Evolutionary conservation across 64 coral and sea anemone species (phyloP).

Genomic region (Platygyra sinensis): DNA sequence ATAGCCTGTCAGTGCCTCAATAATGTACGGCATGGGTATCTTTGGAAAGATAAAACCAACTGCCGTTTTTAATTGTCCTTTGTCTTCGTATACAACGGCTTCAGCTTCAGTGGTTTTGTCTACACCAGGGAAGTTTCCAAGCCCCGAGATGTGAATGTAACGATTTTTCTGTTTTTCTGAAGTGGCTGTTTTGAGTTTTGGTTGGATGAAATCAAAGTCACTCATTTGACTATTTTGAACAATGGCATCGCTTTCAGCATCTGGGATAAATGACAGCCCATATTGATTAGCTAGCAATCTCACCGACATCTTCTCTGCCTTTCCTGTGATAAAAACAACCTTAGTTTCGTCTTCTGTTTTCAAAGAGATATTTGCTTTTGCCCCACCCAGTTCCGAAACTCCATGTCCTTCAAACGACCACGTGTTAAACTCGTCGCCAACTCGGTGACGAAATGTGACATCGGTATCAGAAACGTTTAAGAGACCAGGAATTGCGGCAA

Average conservation of each 20-base stretch:
- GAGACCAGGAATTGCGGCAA: slow-evolving; percentile 69
- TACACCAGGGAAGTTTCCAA: slow-evolving; percentile 84
- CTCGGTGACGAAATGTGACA: slow-evolving; percentile 73
- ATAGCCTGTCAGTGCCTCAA: slow-evolving; percentile 88
- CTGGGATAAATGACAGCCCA: slow-evolving; percentile 74
- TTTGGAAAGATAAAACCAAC: slow-evolving; percentile 91
- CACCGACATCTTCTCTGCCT: slow-evolving; percentile 63
- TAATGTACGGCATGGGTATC: slow-evolving; percentile 84
- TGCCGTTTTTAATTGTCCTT: slow-evolving; percentile 73
- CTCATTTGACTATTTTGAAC: slow-evolving; percentile 95
- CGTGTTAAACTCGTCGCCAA: slow-evolving; percentile 84
- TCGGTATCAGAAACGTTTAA: slow-evolving; percentile 65
- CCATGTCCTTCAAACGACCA: slow-evolving; percentile 75
- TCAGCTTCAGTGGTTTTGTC: slow-evolving; percentile 88
- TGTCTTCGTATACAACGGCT: slow-evolving; percentile 85
- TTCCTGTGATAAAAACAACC: slow-evolving; percentile 69
- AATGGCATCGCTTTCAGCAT: slow-evolving; percentile 73
- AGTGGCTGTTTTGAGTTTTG: slow-evolving; percentile 64
- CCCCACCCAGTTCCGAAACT: slow-evolving; percentile 62
- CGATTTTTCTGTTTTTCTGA: slow-evolving; percentile 70
- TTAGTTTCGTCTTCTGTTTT: slow-evolving; percentile 72
- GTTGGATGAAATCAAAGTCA: slow-evolving; percentile 85
- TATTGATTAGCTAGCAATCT: slow-evolving; percentile 69
- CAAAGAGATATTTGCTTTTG: slow-evolving; percentile 64
- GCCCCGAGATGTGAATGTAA: slow-evolving; percentile 82